Evolutionary conservation across 64 coral and sea anemone genomes (phyloP), one percentile per base, ranked within the genome.

Genomic region (Montipora foliosa): DNA sequence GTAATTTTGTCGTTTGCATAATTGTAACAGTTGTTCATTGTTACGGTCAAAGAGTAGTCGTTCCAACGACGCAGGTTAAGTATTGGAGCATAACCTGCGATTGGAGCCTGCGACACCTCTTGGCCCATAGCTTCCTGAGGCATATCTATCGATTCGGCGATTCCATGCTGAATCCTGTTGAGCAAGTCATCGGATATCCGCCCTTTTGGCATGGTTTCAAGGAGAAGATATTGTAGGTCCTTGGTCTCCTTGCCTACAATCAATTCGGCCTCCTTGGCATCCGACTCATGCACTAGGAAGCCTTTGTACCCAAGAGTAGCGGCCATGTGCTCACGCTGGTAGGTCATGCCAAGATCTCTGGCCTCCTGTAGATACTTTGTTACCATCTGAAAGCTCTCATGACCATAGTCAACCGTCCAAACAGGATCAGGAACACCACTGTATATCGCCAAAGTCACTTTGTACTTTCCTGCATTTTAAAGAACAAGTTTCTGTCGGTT

Each of bases 401-500:
- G 8, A 11, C 12, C 9, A 88, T 45, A 45, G 3, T 50, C 3
- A 44, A 88, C 19, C 48, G 47, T 75, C 86, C 86, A 88, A 75
- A 88, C 71, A 88, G 86, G 86, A 72, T 88, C 71, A 58, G 86
- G 86, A 75, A 88, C 67, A 52, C 86, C 86, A 88, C 86, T 88
- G 66, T 49, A 76, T 76, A 88, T 75, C 86, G 72, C 47, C 14
- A 88, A 60, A 14, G 86, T 75, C 11, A 88, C 47, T n/a, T 76
- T 88, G 86, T 55, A 51, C 44, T 73, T 64, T 88, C 7, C 86
- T 87, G 46, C 15, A 87, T 72, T 87, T 87, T 87, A 12, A 74
- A 50, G 44, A 87, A 87, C 52, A 55, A 55, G 52, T 55, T 55
- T 55, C 52, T 2, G 14, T 64, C 61, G 9, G 60, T 14, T 14